phyloP scores from a whole-genome alignment of 2,113 vertebrate species.

The Burhinus bistriatus region DNA sequence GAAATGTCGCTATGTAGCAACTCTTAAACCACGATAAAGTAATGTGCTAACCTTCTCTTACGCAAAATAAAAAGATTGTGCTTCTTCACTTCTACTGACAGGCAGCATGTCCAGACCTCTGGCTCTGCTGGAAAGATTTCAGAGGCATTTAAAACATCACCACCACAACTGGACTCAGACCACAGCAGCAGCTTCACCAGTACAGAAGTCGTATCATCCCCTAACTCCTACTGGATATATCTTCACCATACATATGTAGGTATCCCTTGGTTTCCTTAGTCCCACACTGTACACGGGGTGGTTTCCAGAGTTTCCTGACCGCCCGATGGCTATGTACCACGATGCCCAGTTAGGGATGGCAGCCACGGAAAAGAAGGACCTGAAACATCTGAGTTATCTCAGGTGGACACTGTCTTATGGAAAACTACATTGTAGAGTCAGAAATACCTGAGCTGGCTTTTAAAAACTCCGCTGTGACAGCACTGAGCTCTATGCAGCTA shows the following conservation, averaged over 20 bases:
- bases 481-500: background rate
- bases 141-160: background rate
- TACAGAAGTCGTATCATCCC: background rate
- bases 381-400: background rate
- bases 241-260: background rate
- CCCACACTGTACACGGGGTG: rapidly evolving
- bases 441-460: conserved; percentile 25
- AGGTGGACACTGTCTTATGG: background rate
- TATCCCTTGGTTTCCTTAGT: background rate
- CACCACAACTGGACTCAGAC: background rate
- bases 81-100: background rate
- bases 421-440: background rate
- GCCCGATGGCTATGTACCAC: background rate
- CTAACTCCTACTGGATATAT: background rate
- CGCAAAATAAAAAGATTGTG: conserved; percentile 6
- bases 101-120: background rate
- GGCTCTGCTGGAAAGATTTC: background rate
- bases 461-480: background rate
- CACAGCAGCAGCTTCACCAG: background rate
- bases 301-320: background rate
- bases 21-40: background rate
- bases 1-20: background rate
- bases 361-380: background rate
- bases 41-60: background rate
- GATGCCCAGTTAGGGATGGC: background rate